phyloP scores from a whole-genome alignment of 1,140 invertebrate species.

The Drosophila kepulauana region DNA sequence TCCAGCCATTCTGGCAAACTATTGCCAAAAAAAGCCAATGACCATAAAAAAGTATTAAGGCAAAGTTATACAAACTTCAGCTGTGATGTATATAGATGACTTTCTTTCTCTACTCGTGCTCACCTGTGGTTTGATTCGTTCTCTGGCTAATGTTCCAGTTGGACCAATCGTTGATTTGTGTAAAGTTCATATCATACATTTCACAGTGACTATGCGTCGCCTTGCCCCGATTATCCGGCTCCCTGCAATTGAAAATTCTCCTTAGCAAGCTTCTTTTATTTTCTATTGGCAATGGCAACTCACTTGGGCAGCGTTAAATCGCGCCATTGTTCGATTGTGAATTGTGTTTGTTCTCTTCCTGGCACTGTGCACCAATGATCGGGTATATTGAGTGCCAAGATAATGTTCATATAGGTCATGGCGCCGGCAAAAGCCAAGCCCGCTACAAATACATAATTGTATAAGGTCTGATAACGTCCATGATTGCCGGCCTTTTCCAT shows the following conservation, averaged over 20 bases:
- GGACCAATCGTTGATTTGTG: slow-evolving; percentile 68
- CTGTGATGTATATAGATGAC: neutral
- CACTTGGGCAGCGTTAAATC: slow-evolving; percentile 85
- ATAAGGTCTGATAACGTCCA: slow-evolving; percentile 86
- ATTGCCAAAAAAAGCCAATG: slow-evolving; percentile 12
- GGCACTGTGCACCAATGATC: slow-evolving; percentile 87
- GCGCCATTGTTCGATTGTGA: slow-evolving; percentile 85
- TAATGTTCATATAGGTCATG: slow-evolving; percentile 86
- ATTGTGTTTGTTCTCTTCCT: slow-evolving; percentile 85
- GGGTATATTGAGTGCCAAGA: slow-evolving; percentile 86
- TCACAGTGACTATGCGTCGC: slow-evolving; percentile 78
- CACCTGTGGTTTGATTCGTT: slow-evolving; percentile 70
- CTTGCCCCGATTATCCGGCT: slow-evolving; percentile 72
- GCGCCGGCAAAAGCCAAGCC: slow-evolving; percentile 80
- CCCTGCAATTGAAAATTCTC: slow-evolving; percentile 38
- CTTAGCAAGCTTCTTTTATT: neutral
- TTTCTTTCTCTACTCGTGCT: neutral
- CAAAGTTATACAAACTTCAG: slow-evolving; percentile 67
- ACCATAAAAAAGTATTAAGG: slow-evolving; percentile 70
- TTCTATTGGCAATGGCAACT: slow-evolving; percentile 15
- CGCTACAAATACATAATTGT: slow-evolving; percentile 85
- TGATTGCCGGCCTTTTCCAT: slow-evolving; percentile 86
- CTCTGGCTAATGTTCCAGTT: slow-evolving; percentile 60
- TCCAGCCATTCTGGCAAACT: slow-evolving; percentile 86
- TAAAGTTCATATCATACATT: slow-evolving; percentile 82